Percentiles rank a stretch among this genome's conserved stretches.
Conservation (phyloP, 2,888 invertebrate genomes). For the Oligia strigilis region DNA sequence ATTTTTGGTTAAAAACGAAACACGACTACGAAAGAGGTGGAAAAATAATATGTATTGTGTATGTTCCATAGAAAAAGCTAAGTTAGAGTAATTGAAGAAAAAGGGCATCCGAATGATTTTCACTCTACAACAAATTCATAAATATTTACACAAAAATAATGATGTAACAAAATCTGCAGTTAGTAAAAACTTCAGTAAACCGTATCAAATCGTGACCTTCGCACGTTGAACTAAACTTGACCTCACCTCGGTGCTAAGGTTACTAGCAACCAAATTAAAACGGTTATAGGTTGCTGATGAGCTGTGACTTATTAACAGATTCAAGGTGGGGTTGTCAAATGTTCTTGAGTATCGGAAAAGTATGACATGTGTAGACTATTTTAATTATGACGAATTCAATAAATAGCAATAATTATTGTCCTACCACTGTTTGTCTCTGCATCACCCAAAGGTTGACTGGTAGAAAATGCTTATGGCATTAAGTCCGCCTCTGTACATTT, state of each 20-base stretch:
- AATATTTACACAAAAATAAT: conserved; percentile 34
- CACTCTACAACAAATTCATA: background rate
- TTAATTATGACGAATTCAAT: background rate
- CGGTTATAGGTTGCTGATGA: conserved; percentile 68
- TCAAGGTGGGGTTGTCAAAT: conserved; percentile 41
- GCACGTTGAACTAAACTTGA: conserved; percentile 76
- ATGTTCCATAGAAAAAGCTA: too few relatives aligned
- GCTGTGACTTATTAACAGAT: conserved; percentile 53
- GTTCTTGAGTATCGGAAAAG: background rate
- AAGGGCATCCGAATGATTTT: background rate
- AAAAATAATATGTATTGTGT: too few relatives aligned
- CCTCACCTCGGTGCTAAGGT: conserved; percentile 76
- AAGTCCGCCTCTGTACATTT: too few relatives aligned
- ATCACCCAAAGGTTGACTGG: too few relatives aligned
- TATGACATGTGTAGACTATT: background rate
- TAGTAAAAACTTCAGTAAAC: conserved; percentile 55
- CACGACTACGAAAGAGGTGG: too few relatives aligned
- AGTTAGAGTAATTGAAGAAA: background rate
- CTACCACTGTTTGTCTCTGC: too few relatives aligned
- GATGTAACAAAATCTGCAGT: conserved; percentile 53
- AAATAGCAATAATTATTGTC: too few relatives aligned
- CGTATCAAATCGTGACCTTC: conserved; percentile 81
- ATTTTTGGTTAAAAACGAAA: too few relatives aligned
- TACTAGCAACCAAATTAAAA: conserved; percentile 61
- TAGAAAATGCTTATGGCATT: too few relatives aligned